Percentiles rank a stretch among this genome's conserved stretches.
Conservation (phyloP, 2,797 vertebrate species). For the Mormyrops attenuatus region DNA sequence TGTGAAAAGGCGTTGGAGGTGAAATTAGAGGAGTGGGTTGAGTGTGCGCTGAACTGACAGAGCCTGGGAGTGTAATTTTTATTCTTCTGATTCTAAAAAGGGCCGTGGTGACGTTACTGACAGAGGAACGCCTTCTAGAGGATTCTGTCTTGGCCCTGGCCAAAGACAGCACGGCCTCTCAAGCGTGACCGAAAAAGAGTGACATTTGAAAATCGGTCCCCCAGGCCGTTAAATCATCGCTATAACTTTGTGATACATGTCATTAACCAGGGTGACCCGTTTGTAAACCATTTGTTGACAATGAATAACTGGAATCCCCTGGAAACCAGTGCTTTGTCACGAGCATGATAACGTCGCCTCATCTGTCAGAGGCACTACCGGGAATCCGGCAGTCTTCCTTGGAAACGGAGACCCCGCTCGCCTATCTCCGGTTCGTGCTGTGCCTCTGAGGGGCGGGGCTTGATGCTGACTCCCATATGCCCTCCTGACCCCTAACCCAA, state of each 20-base stretch:
- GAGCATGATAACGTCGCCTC: not conserved
- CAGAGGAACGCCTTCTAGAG: not conserved
- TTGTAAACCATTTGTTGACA: not conserved
- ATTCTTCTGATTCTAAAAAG: not conserved
- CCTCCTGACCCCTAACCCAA: not conserved
- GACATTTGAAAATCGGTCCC: not conserved
- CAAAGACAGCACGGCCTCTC: not conserved
- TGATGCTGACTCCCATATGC: not conserved
- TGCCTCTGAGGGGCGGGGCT: not conserved
- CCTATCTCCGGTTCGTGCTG: not conserved
- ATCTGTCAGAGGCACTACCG: not conserved
- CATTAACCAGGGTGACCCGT: not conserved
- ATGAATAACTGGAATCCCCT: not conserved
- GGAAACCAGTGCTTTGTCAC: not conserved
- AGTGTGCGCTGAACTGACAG: constrained; percentile 20
- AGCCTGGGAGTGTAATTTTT: constrained; percentile 20
- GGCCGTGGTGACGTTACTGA: not conserved
- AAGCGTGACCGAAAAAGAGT: not conserved
- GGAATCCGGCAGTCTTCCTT: not conserved
- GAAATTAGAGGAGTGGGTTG: constrained; percentile 25
- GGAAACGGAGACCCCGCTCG: not conserved
- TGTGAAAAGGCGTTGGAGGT: constrained; percentile 2
- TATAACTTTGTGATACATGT: not conserved
- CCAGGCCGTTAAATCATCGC: not conserved
- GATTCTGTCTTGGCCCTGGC: not conserved